Conservation (phyloP, 2,888 invertebrate genomes). For the Dasypolia templi region DNA sequence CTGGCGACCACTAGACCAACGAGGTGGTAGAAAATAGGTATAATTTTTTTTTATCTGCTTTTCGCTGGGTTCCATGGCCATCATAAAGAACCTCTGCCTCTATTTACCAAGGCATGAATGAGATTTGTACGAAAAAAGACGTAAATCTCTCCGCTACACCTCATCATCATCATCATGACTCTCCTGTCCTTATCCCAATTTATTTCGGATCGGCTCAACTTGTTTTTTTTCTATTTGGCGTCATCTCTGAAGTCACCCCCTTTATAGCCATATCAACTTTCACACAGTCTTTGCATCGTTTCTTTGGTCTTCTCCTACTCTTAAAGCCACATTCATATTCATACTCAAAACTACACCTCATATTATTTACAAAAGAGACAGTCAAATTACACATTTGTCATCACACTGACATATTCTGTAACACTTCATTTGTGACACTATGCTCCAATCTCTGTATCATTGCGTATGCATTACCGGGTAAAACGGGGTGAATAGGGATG, state of each 20-base stretch:
- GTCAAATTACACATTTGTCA: constrained; percentile 2
- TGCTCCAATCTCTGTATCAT: not conserved
- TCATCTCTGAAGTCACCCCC: not conserved
- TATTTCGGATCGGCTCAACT: too few species aligned
- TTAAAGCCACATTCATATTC: not conserved
- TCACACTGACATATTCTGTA: constrained; percentile 1
- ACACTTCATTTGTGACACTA: constrained; percentile 19
- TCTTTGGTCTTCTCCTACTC: not conserved
- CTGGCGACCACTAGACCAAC: too few species aligned
- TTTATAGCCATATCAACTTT: not conserved
- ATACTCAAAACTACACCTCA: not conserved
- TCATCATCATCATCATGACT: too few species aligned
- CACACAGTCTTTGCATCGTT: not conserved
- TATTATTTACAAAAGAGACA: constrained; percentile 5
- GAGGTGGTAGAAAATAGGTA: too few species aligned
- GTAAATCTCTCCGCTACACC: not conserved
- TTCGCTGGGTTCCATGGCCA: too few species aligned
- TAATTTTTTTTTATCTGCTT: too few species aligned
- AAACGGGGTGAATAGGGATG: too few species aligned
- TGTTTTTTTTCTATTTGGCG: too few species aligned
- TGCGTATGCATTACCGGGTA: too few species aligned
- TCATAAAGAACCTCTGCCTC: too few species aligned
- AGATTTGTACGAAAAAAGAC: not conserved
- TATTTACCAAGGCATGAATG: too few species aligned
- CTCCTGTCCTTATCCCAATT: too few species aligned